Base-by-base conservation (phyloP, 2,113 vertebrate species). In the Sialia sialis region DNA sequence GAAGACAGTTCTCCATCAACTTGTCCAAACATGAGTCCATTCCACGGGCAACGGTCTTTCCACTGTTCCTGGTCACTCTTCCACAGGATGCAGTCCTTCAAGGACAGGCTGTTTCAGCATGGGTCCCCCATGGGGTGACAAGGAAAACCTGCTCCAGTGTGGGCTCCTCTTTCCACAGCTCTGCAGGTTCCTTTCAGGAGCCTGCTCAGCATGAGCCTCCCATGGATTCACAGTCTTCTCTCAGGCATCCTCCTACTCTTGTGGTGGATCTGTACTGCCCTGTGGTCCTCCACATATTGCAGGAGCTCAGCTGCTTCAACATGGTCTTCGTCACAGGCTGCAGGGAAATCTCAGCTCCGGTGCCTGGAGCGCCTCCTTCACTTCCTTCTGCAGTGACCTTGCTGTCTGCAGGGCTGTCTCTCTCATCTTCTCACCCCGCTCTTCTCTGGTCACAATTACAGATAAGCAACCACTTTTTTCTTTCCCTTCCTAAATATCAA, bases 81-180 rank as follows among this genome's bases (percentile, higher is more conserved):
- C 39, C 9, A 11, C 11, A 27, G 22, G 58, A 46, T 17, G 11
- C 32, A 62, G 46, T 26, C 46, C 38, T 52, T 44, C 56, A 63
- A 54, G 39, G 22, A 12, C 0, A 0, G n/a, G 11, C 10, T 38
- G 17, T 8, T 36, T 10, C 32, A 44, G 32, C 2, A 4, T 17
- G 11, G 5, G 4, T 52, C 20, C 16, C 8, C 32, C 5, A 30
- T 25, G 25, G 10, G 19, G 2, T 25, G 3, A 11, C 10, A 44
- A 26, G 32, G 46, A 26, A 44, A 54, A 36, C 7, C 26, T 44
- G 11, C 32, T 62, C 21, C 26, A 62, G 10, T 1, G 1, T 30
- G 16, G 16, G 20, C 10, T 49, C 4, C 54, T 41, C 44, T 51
- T n/a, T 59, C 36, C 12, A 59, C 30, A 70, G 36, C 6, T 59